Evolutionary conservation across 2,888 invertebrate genomes (phyloP), one percentile per base, ranked within the genome.

Genomic region (Melinaea marsaeus): DNA sequence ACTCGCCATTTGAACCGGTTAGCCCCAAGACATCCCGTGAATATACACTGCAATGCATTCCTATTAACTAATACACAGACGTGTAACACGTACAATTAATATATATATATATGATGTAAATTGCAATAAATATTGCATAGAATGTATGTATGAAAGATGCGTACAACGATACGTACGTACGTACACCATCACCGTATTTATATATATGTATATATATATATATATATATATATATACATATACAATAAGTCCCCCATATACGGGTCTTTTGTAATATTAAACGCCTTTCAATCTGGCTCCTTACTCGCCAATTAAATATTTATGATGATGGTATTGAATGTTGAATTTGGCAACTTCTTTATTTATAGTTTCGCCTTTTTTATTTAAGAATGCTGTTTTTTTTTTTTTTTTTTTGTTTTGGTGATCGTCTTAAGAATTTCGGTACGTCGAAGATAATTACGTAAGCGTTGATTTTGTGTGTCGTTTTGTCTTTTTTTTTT

Each of bases 301-400:
- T 83, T 79, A 75, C 80, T 79, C 77, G 81, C 81, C 81, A 84
- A 84, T 85, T 84, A 81, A 81, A 79, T 81, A 80, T 82, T 79
- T 79, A 80, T 77, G 75, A 80, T 77, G 75, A 76, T 74, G 69
- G 72, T 73, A 72, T 75, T 75, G 72, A 22, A 22, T 71, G 74
- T 72, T 76, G 72, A 71, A 72, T 71, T 72, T 72, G 63, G 67
- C 47, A 57, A 22, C 61, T 58, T 65, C 63, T 64, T 61, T 57
- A 61, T 63, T 65, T 61, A 32, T 32, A 4, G 48, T 65, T 61
- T 65, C 61, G 67, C 69, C 71, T 59, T 65, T 62, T 70, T 68
- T 71, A 69, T 69, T 68, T 69, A 58, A 61, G 66, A 68, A 62
- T 62, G 64, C 58, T 64, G 67, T 69, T 68, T 22, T 22, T 22